Evolutionary conservation across 2,888 invertebrate species (phyloP).

Genomic region (Acanthosoma haemorrhoidale): DNA sequence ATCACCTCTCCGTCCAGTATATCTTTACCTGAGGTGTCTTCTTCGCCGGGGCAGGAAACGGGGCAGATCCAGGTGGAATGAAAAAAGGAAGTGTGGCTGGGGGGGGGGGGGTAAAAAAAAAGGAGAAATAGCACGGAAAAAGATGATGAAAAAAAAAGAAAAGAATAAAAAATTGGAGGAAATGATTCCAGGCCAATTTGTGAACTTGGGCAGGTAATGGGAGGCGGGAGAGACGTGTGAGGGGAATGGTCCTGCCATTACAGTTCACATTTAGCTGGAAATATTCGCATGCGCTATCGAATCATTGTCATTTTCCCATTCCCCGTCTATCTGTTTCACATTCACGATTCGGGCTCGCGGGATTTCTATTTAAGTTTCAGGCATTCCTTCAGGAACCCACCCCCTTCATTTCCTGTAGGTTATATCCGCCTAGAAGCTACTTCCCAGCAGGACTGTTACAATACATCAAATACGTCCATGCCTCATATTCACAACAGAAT

Average conservation of each 20-base stretch:
- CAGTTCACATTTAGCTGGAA: neutral
- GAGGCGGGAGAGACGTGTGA: neutral
- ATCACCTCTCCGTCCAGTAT: neutral
- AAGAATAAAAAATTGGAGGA: neutral
- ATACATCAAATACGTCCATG: too few relatives aligned
- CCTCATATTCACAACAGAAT: too few relatives aligned
- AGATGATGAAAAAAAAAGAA: neutral
- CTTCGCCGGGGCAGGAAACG: neutral
- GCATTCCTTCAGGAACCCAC: too few relatives aligned
- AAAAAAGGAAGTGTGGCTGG: neutral
- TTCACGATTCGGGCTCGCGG: too few relatives aligned
- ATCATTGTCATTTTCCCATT: neutral
- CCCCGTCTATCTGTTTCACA: neutral
- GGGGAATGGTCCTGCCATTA: neutral
- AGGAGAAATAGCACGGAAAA: neutral
- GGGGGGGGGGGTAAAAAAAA: neutral
- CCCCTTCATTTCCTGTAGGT: too few relatives aligned
- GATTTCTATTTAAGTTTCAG: too few relatives aligned
- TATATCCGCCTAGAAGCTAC: too few relatives aligned
- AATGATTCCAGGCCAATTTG: slow-evolving; percentile 16
- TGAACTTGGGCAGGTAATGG: neutral
- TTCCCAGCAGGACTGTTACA: too few relatives aligned
- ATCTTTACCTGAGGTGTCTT: slow-evolving; percentile 1
- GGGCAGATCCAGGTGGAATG: slow-evolving; percentile 10
- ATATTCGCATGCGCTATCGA: neutral